Base-by-base conservation (phyloP, 2,797 vertebrate genomes). In the Iguana delicatissima region DNA sequence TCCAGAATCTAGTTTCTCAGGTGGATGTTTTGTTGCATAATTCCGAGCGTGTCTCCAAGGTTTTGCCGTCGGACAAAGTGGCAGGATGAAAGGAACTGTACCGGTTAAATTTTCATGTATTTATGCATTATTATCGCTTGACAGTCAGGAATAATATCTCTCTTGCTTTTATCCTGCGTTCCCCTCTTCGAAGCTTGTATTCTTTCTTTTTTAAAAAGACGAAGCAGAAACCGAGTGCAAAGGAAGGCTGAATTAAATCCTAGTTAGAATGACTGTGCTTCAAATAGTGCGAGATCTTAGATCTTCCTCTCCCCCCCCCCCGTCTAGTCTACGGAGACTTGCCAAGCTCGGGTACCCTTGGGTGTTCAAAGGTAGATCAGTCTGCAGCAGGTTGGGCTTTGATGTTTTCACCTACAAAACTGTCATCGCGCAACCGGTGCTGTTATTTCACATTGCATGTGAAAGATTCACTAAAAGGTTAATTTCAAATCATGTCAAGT, bases 321-420 rank as follows among this genome's bases (percentile, higher is more conserved):
- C 93, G 93, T 95, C 86, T 95, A 94, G 97, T 98, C 98, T 97
- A 96, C 97, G 98, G 98, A 98, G 97, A 97, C 96, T 97, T 97
- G 98, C 98, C 98, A 96, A 96, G 94, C 96, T 95, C 96, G 95
- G 97, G 96, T 97, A 97, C 98, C 98, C 98, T 95, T 96, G 98
- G 97, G 97, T 98, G 97, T 98, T 98, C 97, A 98, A 98, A 98
- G 97, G 97, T 97, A 98, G 97, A 98, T 96, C 93, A 95, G 97
- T 96, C 97, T 98, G 97, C 97, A 96, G 95, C 96, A 96, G 97
- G 96, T 97, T 96, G 91, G 74, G 92, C 98, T 99, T 96, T 98
- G 97, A 98, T 98, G 98, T 98, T 96, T 96, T 98, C 97, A 97
- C 97, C 97, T 97, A 97, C 98, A 97, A 98, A 98, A 98, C 97